A percentile compares a stretch with the other conserved stretches of the same genome.
These are phyloP conservation scores for Eristalis tenax DNA, from an alignment of 2,888 invertebrate species.

Conservation along the genomic window DNA sequence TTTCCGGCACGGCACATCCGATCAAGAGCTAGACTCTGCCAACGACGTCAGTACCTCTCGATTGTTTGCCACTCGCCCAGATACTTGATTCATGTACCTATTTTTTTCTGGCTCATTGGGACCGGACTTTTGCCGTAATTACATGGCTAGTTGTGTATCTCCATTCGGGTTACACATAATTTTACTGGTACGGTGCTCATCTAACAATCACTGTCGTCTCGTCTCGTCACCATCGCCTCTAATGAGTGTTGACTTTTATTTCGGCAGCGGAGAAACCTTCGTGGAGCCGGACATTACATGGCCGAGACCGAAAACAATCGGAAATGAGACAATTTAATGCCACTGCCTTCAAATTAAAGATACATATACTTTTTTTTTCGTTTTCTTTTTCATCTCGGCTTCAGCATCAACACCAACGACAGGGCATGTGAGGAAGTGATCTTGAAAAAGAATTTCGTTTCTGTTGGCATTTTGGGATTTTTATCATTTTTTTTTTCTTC, in stretches of 20 bases:
- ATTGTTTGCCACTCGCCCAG: background rate
- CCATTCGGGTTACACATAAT: constrained; percentile 17
- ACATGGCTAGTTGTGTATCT: constrained; percentile 12
- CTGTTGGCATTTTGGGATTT: constrained; percentile 25
- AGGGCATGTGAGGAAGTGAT: constrained; percentile 45
- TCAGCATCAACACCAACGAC: background rate
- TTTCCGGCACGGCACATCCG: constrained; percentile 34
- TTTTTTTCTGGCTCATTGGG: background rate
- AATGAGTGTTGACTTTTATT: constrained; percentile 35
- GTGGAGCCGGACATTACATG: constrained; percentile 36
- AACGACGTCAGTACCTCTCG: constrained; percentile 1
- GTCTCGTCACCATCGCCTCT: background rate
- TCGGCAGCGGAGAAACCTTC: constrained; percentile 30
- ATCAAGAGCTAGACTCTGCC: constrained; percentile 2
- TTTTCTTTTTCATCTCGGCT: background rate
- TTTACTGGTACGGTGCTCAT: constrained; percentile 2
- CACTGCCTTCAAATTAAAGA: background rate
- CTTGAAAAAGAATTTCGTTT: constrained; percentile 50
- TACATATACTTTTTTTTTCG: background rate
- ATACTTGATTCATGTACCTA: background rate
- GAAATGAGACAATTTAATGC: constrained; percentile 26
- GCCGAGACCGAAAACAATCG: constrained; percentile 15
- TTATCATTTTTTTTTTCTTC: constrained; percentile 15
- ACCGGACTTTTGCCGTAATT: constrained; percentile 18
- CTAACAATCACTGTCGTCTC: background rate